Base-by-base conservation (phyloP, 1,140 invertebrate species). In the Idris sp. region DNA sequence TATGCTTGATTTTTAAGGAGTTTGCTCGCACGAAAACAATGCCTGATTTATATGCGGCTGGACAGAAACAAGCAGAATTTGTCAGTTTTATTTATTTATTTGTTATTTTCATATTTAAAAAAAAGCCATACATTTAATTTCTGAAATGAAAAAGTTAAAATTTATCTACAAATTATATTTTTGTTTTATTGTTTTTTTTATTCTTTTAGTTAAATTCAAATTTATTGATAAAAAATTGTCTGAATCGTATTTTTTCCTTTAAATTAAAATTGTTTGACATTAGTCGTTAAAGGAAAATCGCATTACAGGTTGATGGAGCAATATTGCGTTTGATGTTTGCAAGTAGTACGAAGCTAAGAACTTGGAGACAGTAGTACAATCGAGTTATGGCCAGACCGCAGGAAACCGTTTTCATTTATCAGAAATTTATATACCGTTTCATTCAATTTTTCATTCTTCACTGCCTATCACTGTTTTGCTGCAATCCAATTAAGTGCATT, bases 261-360 rank as follows among this genome's bases (percentile, higher is more conserved):
- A n/a, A n/a, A n/a, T n/a, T n/a, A n/a, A n/a, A n/a, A n/a, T n/a
- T n/a, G n/a, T n/a, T n/a, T 36, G 58, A 68, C 51, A 53, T 65
- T 30, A 22, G 64, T 43, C 33, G 36, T 56, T 22, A 35, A n/a
- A 11, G 10, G 36, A 15, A 68, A 68, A 58, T 58, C 36, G 25
- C 13, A 48, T 68, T 68, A 56, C 11, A 51, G 31, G 9, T 35
- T 26, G 28, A 49, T 56, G 62, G 16, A 43, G 64, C 41, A 58
- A 54, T 56, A 68, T 68, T 49, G 51, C 53, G 28, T 58, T 68
- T 68, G 43, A 68, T 40, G 64, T 58, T 35, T 9, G n/a, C 14
- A 33, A 58, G 64, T 68, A 31, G 64, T 49, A 58, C 8, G 64
- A 64, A 44, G 0, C 51, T 43, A 30, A 11, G 59, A 54, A 44